Evolutionary conservation across 2,113 vertebrate genomes (phyloP).

Genomic region (Ptyas mucosa): DNA sequence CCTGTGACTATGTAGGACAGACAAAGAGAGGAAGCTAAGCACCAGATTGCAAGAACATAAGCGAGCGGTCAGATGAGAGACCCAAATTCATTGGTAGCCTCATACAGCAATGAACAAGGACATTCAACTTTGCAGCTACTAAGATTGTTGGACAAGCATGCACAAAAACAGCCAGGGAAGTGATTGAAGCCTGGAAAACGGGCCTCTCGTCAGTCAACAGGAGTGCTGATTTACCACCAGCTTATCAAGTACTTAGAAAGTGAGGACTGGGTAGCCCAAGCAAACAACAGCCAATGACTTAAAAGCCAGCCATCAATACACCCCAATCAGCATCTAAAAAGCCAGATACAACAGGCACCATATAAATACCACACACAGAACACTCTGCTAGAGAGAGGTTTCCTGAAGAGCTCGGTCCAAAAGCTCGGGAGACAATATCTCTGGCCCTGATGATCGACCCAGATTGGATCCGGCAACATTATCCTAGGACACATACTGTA

Average conservation of each 20-base stretch:
- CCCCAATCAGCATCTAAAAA: not conserved
- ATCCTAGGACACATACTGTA: not conserved
- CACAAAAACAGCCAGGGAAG: not conserved
- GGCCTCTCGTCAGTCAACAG: not conserved
- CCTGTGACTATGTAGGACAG: not conserved
- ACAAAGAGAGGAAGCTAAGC: not conserved
- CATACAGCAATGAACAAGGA: not conserved
- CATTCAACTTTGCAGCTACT: not conserved
- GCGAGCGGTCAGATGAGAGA: not conserved
- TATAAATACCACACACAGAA: not conserved
- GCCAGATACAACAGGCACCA: not conserved
- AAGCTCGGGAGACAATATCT: not conserved
- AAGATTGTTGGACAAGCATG: not conserved
- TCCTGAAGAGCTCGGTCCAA: not conserved
- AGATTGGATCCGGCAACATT: not conserved
- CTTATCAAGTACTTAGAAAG: not conserved
- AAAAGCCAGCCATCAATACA: not conserved
- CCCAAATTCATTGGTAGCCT: not conserved
- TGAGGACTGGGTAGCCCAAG: not conserved
- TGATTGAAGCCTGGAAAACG: not conserved
- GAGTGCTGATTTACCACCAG: not conserved
- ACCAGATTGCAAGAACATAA: not conserved
- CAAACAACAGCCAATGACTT: not conserved
- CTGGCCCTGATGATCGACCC: rapidly evolving
- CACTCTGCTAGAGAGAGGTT: not conserved